Evolutionary conservation across 2,888 invertebrate genomes (phyloP), one percentile per base, ranked within the genome.

Genomic region (Drosophila maculinotata): DNA sequence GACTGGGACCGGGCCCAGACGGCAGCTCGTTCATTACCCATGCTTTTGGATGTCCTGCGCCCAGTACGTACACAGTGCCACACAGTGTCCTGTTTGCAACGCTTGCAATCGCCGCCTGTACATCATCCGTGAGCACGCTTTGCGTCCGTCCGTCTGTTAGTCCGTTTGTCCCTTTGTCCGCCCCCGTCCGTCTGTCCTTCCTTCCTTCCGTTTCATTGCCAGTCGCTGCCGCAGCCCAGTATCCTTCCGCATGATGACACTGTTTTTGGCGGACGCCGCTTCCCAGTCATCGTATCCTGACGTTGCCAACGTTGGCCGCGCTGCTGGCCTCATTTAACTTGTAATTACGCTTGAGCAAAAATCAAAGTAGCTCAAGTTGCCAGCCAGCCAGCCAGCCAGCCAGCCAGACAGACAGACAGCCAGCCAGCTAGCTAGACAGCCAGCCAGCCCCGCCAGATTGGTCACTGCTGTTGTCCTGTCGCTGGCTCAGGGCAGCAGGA

Each of bases 311-410:
- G 64, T 47, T 42, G 60, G 59, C 57, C 62, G 58, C 74, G 78
- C 76, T 71, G 75, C 75, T 89, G 88, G 89, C 89, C 89, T 88
- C 85, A 89, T 88, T 88, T 89, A 88, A 88, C 89, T 88, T 85
- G 86, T 89, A 89, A 89, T 88, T 88, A 88, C 79, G 88, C 79
- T 75, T 82, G 82, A 80, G 78, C 78, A 77, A 68, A 79, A 88
- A 88, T 84, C 84, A 84, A 84, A 84, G 84, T 84, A 86, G 88
- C 84, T 87, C 87, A 83, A 87, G 87, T 85, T 87, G 83, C 87
- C 79, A 69, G 49, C 70, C 71, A 51, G 26, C 42, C 64, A 30
- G 26, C 49, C 31, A 44, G 44, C 49, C 41, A 10, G 30, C 44
- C 9, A 45, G 44, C 17, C 12, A 26, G 28, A 42, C 14, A 35